Percentiles rank a stretch among this genome's conserved stretches.
These are phyloP conservation scores for Rallus crepitans DNA, from an alignment of 2,797 vertebrate genomes.

Conservation along the genomic window DNA sequence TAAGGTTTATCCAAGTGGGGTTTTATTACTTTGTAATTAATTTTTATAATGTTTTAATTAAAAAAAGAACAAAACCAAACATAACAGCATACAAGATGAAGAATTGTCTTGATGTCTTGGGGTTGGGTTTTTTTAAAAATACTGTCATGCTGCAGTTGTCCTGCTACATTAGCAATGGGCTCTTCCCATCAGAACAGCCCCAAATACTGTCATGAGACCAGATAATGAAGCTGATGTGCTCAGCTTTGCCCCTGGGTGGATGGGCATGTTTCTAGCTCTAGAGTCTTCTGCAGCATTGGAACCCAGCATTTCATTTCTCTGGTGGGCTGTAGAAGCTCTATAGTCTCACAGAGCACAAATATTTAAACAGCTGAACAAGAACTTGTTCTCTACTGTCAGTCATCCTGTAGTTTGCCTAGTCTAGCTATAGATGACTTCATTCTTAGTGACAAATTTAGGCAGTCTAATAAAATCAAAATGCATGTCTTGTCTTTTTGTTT, in stretches of 20 bases:
- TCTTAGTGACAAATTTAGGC: not conserved
- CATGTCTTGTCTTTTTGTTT: not conserved
- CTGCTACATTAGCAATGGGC: not conserved
- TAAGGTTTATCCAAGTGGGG: not conserved
- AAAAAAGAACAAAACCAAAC: not conserved
- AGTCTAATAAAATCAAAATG: not conserved
- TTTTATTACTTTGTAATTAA: slow-evolving; percentile 24
- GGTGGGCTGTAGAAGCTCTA: not conserved
- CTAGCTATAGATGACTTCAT: not conserved
- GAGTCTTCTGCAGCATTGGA: not conserved
- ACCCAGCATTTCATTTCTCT: not conserved
- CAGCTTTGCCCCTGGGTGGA: not conserved
- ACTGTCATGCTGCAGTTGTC: not conserved
- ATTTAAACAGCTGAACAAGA: not conserved
- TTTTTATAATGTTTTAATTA: not conserved
- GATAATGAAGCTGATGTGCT: not conserved
- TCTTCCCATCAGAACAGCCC: not conserved
- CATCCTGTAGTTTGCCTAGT: not conserved
- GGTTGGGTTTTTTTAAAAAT: not conserved
- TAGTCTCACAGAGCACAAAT: not conserved
- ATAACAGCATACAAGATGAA: not conserved
- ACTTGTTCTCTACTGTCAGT: not conserved
- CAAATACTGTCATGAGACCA: not conserved
- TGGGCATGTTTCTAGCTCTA: not conserved
- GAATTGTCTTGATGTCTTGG: not conserved